A percentile compares a stretch with the other conserved stretches of the same genome.
These are phyloP conservation scores for Scomberomorus guttatus DNA, from an alignment of 2,797 vertebrate species.

Conservation along the genomic window DNA sequence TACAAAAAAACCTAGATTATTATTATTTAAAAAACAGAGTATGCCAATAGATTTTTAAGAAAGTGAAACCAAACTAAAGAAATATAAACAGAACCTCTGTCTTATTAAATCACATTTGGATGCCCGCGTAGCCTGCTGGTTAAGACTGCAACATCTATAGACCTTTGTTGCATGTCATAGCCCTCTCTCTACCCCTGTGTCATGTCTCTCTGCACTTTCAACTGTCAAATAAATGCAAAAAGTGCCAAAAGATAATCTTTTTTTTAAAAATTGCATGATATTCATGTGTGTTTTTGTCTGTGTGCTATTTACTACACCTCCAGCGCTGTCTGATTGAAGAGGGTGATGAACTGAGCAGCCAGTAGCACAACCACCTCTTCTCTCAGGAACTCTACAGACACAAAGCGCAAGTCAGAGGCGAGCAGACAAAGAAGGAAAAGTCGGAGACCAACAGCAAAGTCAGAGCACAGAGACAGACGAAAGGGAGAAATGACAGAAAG, in stretches of 20 bases:
- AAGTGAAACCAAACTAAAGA: neutral
- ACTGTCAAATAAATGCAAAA: no score
- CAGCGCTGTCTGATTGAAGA: constrained; percentile 90
- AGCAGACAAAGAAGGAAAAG: neutral
- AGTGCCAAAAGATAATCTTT: no score
- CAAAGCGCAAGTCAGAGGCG: neutral
- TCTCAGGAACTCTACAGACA: constrained; percentile 84
- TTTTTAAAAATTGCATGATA: neutral
- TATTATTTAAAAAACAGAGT: no score
- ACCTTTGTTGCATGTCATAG: no score
- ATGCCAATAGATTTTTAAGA: neutral
- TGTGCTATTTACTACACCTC: constrained; percentile 79
- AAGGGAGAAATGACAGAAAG: neutral
- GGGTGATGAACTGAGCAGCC: constrained; percentile 89
- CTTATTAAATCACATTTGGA: neutral
- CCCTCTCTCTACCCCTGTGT: neutral
- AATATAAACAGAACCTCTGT: neutral
- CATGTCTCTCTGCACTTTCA: neutral
- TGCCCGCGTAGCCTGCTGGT: no score
- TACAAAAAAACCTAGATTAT: no score
- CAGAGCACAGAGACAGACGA: neutral
- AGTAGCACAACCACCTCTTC: constrained; percentile 90
- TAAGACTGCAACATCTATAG: no score
- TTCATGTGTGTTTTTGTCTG: neutral
- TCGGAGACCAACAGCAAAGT: neutral